Evolutionary conservation across 2,888 invertebrate species (phyloP).

Genomic region (Harpalus rufipes): DNA sequence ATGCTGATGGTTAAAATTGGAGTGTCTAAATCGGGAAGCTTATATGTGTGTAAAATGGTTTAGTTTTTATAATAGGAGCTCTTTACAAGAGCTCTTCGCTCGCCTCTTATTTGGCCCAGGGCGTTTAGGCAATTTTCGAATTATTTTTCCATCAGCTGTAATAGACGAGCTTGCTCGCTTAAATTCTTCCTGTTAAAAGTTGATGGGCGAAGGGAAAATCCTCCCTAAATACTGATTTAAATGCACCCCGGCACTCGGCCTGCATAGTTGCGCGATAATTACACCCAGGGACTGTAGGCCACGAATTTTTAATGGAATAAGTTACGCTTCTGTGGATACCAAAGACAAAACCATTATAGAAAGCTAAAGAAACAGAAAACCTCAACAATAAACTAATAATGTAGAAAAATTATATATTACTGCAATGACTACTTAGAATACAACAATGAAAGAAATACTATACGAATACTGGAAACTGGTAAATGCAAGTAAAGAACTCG

Average conservation of each 20-base stretch:
- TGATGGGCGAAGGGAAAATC: constrained; percentile 58
- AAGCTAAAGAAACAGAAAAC: constrained; percentile 8
- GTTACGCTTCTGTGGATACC: constrained; percentile 35
- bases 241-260: constrained; percentile 51
- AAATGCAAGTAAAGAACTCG: too few relatives aligned
- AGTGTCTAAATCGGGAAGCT: background rate
- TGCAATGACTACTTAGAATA: background rate
- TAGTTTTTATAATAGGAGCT: constrained; percentile 60
- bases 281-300: constrained; percentile 38
- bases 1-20: background rate
- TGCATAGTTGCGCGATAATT: constrained; percentile 61
- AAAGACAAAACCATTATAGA: constrained; percentile 7
- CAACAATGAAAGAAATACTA: background rate
- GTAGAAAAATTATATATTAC: background rate
- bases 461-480: too few relatives aligned
- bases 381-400: background rate
- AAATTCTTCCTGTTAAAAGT: constrained; percentile 66
- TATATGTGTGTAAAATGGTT: constrained; percentile 36
- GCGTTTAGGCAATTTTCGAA: constrained; percentile 66
- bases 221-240: constrained; percentile 61
- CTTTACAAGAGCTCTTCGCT: constrained; percentile 6
- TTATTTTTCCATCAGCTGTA: constrained; percentile 67
- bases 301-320: constrained; percentile 61
- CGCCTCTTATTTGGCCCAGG: constrained; percentile 30
- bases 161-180: constrained; percentile 65